Evolutionary conservation across 2,797 vertebrate species (phyloP).

Genomic region (Chelon labrosus): DNA sequence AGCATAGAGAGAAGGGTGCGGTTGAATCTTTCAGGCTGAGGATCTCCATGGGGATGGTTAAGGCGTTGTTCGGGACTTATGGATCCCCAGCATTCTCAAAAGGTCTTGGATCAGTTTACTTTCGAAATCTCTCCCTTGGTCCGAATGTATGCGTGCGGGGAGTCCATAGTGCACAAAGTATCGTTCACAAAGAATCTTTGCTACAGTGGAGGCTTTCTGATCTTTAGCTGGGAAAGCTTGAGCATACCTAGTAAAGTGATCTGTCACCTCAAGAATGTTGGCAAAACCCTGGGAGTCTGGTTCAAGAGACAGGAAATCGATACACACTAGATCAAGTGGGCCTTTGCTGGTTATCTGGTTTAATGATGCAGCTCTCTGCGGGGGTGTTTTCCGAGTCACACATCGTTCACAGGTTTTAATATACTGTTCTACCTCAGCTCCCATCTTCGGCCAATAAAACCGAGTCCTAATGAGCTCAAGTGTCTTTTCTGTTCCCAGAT

Average conservation of each 20-base stretch:
- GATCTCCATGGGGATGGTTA: not conserved
- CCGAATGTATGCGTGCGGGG: not conserved
- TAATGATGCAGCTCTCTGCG: conserved; percentile 6
- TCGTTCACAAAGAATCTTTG: not conserved
- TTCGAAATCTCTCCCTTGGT: conserved; percentile 1
- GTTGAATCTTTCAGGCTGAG: conserved; percentile 16
- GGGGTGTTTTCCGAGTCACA: accelerated
- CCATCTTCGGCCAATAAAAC: not conserved
- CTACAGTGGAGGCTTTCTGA: conserved; percentile 12
- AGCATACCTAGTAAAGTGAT: conserved; percentile 30
- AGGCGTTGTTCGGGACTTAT: conserved; percentile 1
- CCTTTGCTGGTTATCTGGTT: conserved; percentile 4
- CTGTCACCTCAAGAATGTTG: conserved; percentile 29
- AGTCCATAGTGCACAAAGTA: conserved; percentile 19
- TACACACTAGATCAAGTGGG: conserved; percentile 25
- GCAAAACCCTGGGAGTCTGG: not conserved
- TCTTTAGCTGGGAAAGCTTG: conserved; percentile 42
- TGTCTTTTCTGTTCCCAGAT: not conserved
- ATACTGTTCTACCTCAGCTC: not conserved
- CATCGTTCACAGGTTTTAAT: not conserved
- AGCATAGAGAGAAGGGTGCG: not conserved
- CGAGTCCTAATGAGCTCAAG: not conserved
- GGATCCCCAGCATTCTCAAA: not conserved
- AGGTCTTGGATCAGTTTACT: not conserved
- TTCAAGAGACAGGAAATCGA: not conserved